phyloP scores from a whole-genome alignment of 2,797 vertebrate genomes.

The Poecile montanus region DNA sequence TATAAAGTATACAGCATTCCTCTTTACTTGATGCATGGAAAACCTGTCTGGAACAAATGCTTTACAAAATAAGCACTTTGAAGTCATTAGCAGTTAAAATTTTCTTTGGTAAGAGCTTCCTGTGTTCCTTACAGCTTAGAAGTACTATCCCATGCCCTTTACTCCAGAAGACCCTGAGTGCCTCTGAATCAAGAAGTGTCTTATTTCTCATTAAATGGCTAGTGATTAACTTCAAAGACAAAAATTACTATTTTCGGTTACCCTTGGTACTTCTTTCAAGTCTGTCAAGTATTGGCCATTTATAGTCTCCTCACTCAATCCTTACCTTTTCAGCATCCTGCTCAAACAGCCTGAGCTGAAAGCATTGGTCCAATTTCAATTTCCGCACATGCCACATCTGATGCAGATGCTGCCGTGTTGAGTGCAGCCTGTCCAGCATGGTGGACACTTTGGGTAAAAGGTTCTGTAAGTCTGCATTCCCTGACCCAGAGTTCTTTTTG shows the following conservation, averaged over 20 bases:
- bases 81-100: background rate
- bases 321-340: slow-evolving; percentile 97
- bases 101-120: background rate
- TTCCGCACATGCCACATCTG: slow-evolving; percentile 96
- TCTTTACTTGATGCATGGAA: background rate
- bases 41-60: background rate
- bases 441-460: slow-evolving; percentile 91
- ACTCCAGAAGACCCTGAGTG: background rate
- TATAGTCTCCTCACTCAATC: rapidly evolving
- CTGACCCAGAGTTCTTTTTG: slow-evolving; percentile 88
- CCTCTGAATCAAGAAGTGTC: background rate
- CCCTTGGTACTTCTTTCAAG: background rate
- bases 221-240: background rate
- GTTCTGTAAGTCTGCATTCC: slow-evolving; percentile 93
- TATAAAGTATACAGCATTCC: background rate
- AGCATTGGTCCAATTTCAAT: slow-evolving; percentile 93
- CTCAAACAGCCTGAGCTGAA: slow-evolving; percentile 94
- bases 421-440: slow-evolving; percentile 95
- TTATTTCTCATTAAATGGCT: background rate
- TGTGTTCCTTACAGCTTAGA: background rate
- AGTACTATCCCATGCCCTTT: background rate
- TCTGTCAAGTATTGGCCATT: rapidly evolving
- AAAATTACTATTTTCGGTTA: background rate
- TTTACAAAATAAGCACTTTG: background rate
- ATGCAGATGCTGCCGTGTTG: slow-evolving; percentile 93